A percentile compares a stretch with the other conserved stretches of the same genome.
Conservation (phyloP, 2,113 vertebrate genomes). For the Ailuropoda melanoleuca region DNA sequence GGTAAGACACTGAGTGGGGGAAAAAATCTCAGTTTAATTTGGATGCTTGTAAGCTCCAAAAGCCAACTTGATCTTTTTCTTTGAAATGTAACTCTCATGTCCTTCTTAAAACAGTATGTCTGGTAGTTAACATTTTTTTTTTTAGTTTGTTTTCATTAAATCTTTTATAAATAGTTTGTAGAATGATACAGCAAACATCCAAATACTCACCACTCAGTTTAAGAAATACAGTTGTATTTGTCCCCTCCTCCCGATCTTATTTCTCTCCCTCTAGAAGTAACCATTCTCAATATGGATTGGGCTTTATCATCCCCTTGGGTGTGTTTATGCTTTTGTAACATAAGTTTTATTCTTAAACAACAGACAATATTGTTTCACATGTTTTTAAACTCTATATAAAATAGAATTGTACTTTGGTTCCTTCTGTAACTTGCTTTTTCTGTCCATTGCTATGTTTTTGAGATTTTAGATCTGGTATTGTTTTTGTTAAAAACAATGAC, state of each 20-base stretch:
- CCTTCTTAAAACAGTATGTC: neutral
- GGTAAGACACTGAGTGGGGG: neutral
- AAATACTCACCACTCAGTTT: neutral
- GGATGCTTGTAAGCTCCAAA: neutral
- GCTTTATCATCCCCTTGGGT: neutral
- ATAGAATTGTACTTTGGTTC: neutral
- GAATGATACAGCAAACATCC: neutral
- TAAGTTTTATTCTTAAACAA: neutral
- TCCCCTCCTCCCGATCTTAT: neutral
- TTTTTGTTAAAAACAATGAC: neutral
- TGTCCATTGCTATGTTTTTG: neutral
- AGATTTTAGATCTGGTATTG: neutral
- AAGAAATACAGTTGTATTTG: neutral
- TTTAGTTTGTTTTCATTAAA: neutral
- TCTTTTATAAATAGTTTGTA: neutral
- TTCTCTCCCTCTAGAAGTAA: neutral
- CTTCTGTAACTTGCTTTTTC: neutral
- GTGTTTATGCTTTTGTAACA: neutral
- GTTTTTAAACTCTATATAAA: neutral
- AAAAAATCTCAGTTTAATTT: neutral
- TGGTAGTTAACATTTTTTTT: neutral
- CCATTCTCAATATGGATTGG: neutral
- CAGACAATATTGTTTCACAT: neutral
- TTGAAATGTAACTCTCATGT: neutral
- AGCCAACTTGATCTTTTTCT: neutral